Conservation (phyloP, 2,888 invertebrate genomes). For the Catocala sponsa region DNA sequence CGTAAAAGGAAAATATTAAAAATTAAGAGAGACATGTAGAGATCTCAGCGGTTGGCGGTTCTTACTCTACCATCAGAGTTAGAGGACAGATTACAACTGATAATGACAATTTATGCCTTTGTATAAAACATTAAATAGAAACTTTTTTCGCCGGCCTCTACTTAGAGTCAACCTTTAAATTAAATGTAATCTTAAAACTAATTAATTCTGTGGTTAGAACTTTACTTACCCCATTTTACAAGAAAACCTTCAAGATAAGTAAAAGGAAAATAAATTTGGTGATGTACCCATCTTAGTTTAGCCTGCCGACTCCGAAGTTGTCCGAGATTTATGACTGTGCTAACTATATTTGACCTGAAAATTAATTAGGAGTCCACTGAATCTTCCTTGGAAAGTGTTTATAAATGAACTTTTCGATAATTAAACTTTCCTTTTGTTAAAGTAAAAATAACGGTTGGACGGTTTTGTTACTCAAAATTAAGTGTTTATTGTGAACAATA, state of each 20-base stretch:
- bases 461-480: constrained; percentile 3
- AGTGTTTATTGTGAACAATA: constrained; percentile 1
- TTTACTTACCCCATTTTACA: constrained; percentile 8
- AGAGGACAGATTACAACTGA: constrained; percentile 1
- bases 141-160: too few species aligned
- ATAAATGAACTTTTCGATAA: constrained; percentile 33
- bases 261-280: constrained; percentile 32
- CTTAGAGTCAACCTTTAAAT: background rate
- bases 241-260: constrained; percentile 18
- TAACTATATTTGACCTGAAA: constrained; percentile 62
- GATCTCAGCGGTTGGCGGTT: constrained; percentile 16
- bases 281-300: constrained; percentile 49
- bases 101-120: background rate
- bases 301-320: constrained; percentile 57
- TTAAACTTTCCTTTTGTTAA: constrained; percentile 18
- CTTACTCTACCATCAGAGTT: background rate
- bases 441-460: constrained; percentile 10
- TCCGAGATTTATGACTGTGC: constrained; percentile 57
- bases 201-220: constrained; percentile 7
- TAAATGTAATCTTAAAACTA: constrained; percentile 10
- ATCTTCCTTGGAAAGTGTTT: constrained; percentile 38
- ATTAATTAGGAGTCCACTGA: constrained; percentile 51
- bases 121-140: background rate
- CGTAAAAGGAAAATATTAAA: constrained; percentile 49
- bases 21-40: constrained; percentile 36